Percentiles rank a stretch among this genome's conserved stretches.
phyloP scores from a whole-genome alignment of 1,140 invertebrate species.

The Hyles vespertilio region DNA sequence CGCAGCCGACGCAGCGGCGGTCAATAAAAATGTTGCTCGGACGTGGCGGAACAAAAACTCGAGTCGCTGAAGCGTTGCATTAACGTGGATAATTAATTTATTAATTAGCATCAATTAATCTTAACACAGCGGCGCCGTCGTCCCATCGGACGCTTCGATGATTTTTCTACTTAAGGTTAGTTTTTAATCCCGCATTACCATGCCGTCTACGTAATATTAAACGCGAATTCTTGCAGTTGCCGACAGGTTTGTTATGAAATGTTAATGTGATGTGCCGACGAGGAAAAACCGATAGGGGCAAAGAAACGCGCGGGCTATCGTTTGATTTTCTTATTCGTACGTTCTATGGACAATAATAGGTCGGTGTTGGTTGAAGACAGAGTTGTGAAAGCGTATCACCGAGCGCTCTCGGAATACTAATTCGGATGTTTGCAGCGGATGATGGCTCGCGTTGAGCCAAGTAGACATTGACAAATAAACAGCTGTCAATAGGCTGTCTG shows the following conservation, averaged over 20 bases:
- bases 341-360: conserved; percentile 22
- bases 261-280: conserved; percentile 13
- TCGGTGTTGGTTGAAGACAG: conserved; percentile 8
- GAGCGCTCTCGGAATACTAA: conserved; percentile 43
- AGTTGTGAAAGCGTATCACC: conserved; percentile 28
- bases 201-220: conserved; percentile 35
- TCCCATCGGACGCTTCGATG: conserved; percentile 42
- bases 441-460: conserved; percentile 27
- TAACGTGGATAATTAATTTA: conserved; percentile 70
- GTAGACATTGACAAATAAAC: conserved; percentile 62
- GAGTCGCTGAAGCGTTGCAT: conserved; percentile 51
- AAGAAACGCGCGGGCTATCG: conserved; percentile 28
- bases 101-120: conserved; percentile 68
- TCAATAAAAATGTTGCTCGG: conserved; percentile 49
- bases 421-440: conserved; percentile 37
- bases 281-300: conserved; percentile 32
- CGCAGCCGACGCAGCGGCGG: conserved; percentile 17
- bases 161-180: conserved; percentile 45
- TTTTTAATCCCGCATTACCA: conserved; percentile 43
- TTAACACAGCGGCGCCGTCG: conserved; percentile 42
- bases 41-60: conserved; percentile 50
- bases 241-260: conserved; percentile 43
- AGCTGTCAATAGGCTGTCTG: conserved; percentile 50
- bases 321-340: conserved; percentile 33
- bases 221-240: conserved; percentile 31